Conservation (phyloP, 2,888 invertebrate genomes). For the Oxytorus armatus region DNA sequence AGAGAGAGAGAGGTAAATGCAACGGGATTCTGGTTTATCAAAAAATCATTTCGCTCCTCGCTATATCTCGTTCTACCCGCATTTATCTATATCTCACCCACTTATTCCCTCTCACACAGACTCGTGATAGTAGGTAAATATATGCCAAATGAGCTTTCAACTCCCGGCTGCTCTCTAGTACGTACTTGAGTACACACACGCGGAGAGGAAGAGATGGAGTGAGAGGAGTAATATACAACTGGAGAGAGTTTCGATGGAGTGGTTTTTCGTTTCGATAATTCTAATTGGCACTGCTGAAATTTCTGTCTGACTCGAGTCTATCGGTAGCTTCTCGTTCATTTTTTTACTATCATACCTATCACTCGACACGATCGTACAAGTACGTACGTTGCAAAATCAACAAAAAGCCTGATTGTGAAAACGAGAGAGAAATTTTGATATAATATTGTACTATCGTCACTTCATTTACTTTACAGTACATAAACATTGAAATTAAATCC, state of each 20-base stretch:
- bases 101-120: conserved; percentile 32
- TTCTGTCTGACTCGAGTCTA: conserved; percentile 18
- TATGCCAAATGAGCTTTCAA: conserved; percentile 62
- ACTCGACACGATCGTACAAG: conserved; percentile 31
- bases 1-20: conserved; percentile 20
- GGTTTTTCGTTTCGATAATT: conserved; percentile 57
- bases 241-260: conserved; percentile 49
- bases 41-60: conserved; percentile 62
- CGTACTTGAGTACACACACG: conserved; percentile 32
- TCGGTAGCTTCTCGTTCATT: conserved; percentile 48
- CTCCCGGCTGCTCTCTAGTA: conserved; percentile 35
- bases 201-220: conserved; percentile 10
- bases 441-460: not conserved
- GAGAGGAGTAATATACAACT: conserved; percentile 10
- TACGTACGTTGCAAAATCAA: conserved; percentile 9
- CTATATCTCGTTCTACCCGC: conserved; percentile 51
- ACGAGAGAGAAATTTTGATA: conserved; percentile 20
- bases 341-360: conserved; percentile 26
- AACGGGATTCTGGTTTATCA: conserved; percentile 60
- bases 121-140: conserved; percentile 58
- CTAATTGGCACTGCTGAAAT: conserved; percentile 50
- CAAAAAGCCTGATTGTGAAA: conserved; percentile 19
- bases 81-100: conserved; percentile 51
- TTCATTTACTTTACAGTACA: not conserved
- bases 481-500: conserved; percentile 15